A percentile compares a stretch with the other conserved stretches of the same genome.
Conservation (phyloP, 2,113 vertebrate species). For the Lampris incognitus region DNA sequence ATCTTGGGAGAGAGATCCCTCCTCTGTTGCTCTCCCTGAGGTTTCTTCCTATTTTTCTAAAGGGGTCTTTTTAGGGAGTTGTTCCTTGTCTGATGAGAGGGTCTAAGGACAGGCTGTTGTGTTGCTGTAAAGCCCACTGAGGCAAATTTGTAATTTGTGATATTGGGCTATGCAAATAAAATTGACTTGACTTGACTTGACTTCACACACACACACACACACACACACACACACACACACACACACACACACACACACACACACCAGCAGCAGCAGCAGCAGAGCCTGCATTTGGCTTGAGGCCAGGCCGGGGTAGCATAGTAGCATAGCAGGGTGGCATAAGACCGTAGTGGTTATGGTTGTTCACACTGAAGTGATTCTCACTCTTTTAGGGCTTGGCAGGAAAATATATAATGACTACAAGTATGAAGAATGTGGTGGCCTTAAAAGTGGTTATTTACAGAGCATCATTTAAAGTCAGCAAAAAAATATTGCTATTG, state of each 20-base stretch:
- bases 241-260: conserved; percentile 16
- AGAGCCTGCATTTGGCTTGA: not conserved
- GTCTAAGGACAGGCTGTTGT: no score
- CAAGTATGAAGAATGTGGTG: conserved; percentile 2
- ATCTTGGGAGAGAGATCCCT: no score
- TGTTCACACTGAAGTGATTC: conserved; percentile 11
- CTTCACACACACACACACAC: not conserved
- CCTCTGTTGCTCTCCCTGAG: no score
- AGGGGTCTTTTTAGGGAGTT: no score
- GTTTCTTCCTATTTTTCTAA: no score
- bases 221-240: conserved; percentile 7
- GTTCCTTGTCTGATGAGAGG: no score
- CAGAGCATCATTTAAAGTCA: not conserved
- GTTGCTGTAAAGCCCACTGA: no score
- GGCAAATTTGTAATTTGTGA: no score
- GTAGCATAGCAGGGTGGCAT: not conserved
- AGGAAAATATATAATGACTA: not conserved
- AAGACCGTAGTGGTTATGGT: not conserved
- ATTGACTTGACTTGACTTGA: no score
- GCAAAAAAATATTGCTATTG: conserved; percentile 6
- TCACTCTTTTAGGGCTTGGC: not conserved
- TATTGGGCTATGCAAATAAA: no score
- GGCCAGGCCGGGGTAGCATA: not conserved
- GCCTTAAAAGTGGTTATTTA: not conserved
- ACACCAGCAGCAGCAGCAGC: not conserved